Conservation (phyloP, 2,113 vertebrate genomes). For the Microtus richardsoni region DNA sequence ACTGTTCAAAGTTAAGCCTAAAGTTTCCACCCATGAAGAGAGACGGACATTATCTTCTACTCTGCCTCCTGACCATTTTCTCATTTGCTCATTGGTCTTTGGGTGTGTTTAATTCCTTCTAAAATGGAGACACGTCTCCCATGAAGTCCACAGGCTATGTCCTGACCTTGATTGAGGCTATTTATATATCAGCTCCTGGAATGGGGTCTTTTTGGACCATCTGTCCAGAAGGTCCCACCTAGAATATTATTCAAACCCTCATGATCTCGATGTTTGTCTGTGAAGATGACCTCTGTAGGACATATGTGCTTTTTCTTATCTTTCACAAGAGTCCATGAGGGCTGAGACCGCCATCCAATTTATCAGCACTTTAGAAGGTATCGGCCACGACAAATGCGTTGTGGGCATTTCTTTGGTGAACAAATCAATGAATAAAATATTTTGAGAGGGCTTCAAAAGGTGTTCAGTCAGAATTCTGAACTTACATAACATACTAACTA, state of each 20-base stretch:
- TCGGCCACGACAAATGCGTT: not conserved
- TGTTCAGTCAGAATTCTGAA: not conserved
- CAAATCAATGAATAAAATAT: not conserved
- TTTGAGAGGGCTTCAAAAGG: not conserved
- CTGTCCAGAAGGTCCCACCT: rapidly evolving
- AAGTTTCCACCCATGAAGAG: not conserved
- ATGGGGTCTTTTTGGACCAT: not conserved
- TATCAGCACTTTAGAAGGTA: not conserved
- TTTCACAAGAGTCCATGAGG: not conserved
- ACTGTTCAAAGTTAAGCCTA: not conserved
- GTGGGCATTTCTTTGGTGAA: not conserved
- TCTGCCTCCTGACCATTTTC: not conserved
- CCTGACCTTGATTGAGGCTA: not conserved
- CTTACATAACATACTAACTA: not conserved
- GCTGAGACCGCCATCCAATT: no score
- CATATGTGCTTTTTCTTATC: not conserved
- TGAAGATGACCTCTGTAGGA: not conserved
- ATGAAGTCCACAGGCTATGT: not conserved
- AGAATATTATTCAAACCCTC: not conserved
- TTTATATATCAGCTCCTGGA: not conserved
- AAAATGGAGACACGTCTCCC: not conserved
- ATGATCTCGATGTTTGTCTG: not conserved
- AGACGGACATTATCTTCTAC: not conserved
- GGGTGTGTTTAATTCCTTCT: not conserved
- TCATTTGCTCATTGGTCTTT: not conserved